These are phyloP conservation scores for Ranitomeya imitator DNA, from an alignment of 2,113 vertebrate species.

Conservation along the genomic window DNA sequence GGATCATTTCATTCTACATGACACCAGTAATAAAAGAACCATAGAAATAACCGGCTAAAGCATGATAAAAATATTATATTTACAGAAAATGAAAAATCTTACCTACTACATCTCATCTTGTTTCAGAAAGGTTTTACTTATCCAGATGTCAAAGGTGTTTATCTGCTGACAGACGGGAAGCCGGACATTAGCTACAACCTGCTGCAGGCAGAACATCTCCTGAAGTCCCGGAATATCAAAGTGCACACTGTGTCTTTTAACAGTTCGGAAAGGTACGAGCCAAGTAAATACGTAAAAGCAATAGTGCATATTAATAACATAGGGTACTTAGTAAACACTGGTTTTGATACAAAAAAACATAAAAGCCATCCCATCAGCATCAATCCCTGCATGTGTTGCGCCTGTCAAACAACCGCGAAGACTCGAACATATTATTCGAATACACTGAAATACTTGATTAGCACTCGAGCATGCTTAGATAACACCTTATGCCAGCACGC, in stretches of 20 bases:
- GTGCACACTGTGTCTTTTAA: conserved; percentile 77
- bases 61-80: background rate
- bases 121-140: conserved; percentile 75
- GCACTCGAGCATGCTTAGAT: too few species aligned
- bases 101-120: background rate
- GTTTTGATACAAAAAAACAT: too few species aligned
- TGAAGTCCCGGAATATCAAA: conserved; percentile 62
- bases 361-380: too few species aligned
- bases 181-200: conserved; percentile 76
- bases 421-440: too few species aligned
- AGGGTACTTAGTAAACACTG: too few species aligned
- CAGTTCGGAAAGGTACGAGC: conserved; percentile 71
- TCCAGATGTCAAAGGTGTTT: conserved; percentile 70
- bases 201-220: conserved; percentile 68
- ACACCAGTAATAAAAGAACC: background rate
- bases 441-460: too few species aligned
- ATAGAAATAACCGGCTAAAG: background rate
- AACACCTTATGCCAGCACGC: too few species aligned
- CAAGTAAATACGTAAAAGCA: too few species aligned
- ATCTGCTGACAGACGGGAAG: conserved; percentile 80
- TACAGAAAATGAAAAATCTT: background rate
- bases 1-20: background rate
- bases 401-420: too few species aligned
- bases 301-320: too few species aligned
- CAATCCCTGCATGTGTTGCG: too few species aligned